These are phyloP conservation scores for Xiphorhynchus elegans DNA, from an alignment of 2,113 vertebrate species.

Conservation along the genomic window DNA sequence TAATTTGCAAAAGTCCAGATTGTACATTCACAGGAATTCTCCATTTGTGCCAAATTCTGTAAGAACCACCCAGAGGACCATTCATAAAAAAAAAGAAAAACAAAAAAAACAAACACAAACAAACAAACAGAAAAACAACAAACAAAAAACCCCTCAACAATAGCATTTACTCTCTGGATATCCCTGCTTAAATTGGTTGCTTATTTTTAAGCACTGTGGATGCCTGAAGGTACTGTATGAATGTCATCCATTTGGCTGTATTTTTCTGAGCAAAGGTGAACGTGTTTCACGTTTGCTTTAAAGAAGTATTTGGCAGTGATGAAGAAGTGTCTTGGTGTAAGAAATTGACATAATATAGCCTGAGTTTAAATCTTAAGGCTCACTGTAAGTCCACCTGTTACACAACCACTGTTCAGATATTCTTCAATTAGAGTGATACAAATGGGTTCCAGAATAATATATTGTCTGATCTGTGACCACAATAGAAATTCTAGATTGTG, in stretches of 20 bases:
- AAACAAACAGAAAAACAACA: not conserved
- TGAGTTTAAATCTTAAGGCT: not conserved
- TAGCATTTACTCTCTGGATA: not conserved
- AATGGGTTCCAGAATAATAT: not conserved
- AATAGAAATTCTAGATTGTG: not conserved
- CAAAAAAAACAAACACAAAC: too few relatives aligned
- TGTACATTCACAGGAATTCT: not conserved
- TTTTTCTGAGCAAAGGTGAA: not conserved
- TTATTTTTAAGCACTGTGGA: not conserved
- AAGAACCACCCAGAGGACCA: not conserved
- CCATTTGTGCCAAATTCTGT: not conserved
- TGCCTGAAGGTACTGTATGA: not conserved
- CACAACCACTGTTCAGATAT: not conserved
- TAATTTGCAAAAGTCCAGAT: not conserved
- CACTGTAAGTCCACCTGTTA: not conserved
- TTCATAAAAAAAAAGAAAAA: not conserved
- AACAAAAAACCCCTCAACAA: not conserved
- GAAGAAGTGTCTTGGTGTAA: not conserved
- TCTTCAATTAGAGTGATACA: not conserved
- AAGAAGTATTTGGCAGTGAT: not conserved
- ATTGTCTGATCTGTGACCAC: not conserved
- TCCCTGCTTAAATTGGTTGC: not conserved
- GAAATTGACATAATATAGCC: not conserved
- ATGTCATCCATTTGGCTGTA: not conserved
- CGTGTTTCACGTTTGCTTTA: not conserved